Evolutionary conservation across 2,888 invertebrate species (phyloP).

Genomic region (Eupithecia subumbrata): DNA sequence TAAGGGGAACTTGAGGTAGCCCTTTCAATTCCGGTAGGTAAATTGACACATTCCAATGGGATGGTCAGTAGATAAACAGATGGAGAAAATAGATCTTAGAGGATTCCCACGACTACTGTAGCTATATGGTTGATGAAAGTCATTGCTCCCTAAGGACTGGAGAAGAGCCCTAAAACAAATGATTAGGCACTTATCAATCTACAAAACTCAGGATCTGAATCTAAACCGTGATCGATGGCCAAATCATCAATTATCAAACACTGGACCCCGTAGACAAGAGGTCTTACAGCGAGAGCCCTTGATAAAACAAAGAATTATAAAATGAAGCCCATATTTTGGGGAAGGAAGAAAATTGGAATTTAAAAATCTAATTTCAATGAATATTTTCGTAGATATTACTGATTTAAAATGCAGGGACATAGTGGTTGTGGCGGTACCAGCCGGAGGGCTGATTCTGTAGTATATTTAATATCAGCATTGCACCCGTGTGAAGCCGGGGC

Average conservation of each 20-base stretch:
- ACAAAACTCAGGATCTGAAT: conserved; percentile 16
- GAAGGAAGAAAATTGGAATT: too few species aligned
- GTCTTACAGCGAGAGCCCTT: conserved; percentile 37
- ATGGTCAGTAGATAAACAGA: neutral
- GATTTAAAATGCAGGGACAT: too few species aligned
- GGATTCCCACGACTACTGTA: neutral
- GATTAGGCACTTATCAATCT: neutral
- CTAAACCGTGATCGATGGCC: conserved; percentile 44
- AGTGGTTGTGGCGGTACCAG: too few species aligned
- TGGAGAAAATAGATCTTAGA: neutral
- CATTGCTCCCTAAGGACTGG: neutral
- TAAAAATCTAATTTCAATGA: too few species aligned
- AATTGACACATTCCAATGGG: neutral
- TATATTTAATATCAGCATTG: too few species aligned
- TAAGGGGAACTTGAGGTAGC: neutral
- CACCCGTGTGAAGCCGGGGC: too few species aligned
- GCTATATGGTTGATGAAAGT: neutral
- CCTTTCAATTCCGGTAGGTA: neutral
- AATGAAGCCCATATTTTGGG: neutral
- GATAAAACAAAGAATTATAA: conserved; percentile 40
- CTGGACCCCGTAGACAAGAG: conserved; percentile 48
- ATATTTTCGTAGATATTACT: too few species aligned
- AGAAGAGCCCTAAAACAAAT: conserved; percentile 2
- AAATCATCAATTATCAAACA: conserved; percentile 60
- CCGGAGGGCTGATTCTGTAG: too few species aligned